phyloP scores from a whole-genome alignment of 2,797 vertebrate species.

The Coracias cyanogaster region DNA sequence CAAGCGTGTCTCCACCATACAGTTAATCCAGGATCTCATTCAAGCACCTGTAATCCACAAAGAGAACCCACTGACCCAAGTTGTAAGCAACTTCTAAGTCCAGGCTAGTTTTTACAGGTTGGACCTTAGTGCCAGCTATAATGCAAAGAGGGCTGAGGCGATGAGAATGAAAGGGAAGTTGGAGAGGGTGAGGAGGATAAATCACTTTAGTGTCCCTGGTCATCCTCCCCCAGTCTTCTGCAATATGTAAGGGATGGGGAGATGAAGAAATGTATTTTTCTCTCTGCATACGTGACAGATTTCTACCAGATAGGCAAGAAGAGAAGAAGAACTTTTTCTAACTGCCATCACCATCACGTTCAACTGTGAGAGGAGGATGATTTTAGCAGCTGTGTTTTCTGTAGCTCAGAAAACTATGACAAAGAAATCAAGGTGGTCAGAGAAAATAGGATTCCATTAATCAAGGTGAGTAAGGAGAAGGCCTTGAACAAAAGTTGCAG shows the following conservation, averaged over 20 bases:
- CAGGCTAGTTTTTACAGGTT: background rate
- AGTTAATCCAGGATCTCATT: background rate
- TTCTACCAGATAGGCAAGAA: background rate
- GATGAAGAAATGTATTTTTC: background rate
- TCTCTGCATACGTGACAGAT: background rate
- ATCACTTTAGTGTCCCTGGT: background rate
- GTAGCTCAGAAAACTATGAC: background rate
- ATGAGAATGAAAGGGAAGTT: background rate
- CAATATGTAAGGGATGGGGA: background rate
- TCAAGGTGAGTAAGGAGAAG: background rate
- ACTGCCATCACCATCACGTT: background rate
- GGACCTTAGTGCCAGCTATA: background rate
- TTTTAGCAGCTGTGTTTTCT: background rate
- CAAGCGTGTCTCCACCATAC: background rate
- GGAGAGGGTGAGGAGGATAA: background rate
- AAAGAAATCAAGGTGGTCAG: background rate
- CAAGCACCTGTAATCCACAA: background rate
- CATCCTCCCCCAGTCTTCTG: background rate
- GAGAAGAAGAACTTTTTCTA: background rate
- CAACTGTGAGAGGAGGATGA: background rate
- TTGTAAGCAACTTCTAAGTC: background rate
- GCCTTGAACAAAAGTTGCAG: background rate
- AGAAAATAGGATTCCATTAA: constrained; percentile 26
- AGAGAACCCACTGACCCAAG: background rate
- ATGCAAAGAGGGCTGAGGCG: background rate